A percentile compares a stretch with the other conserved stretches of the same genome.
Evolutionary conservation across 2,113 vertebrate species (phyloP).

Genomic region (Theristicus caerulescens): DNA sequence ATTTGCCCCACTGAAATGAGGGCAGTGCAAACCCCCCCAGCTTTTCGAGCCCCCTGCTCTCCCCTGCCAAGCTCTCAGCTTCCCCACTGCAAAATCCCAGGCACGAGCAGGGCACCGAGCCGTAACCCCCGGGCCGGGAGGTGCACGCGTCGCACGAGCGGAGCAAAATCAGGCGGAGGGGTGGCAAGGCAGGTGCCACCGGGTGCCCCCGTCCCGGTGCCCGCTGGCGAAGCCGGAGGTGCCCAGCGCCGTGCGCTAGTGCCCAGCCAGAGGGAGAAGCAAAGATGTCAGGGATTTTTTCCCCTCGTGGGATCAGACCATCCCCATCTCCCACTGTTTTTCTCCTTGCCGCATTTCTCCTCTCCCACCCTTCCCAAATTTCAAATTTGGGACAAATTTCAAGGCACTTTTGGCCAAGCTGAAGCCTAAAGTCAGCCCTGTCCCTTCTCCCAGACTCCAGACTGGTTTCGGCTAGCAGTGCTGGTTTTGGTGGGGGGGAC

Average conservation of each 20-base stretch:
- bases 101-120: rapidly evolving
- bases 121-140: rapidly evolving
- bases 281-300: not conserved
- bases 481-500: not conserved
- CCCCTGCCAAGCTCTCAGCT: not conserved
- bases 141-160: rapidly evolving
- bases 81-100: not conserved
- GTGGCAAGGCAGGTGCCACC: not conserved
- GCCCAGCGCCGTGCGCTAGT: rapidly evolving
- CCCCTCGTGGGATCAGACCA: rapidly evolving
- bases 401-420: not conserved
- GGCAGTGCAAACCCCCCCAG: not conserved
- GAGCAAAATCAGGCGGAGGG: not conserved
- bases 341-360: not conserved
- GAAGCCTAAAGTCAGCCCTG: not conserved
- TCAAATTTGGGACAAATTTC: not conserved
- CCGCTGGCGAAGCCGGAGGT: not conserved
- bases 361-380: not conserved
- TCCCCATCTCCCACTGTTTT: not conserved
- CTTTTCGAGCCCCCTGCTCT: not conserved
- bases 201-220: not conserved
- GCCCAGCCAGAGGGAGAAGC: not conserved
- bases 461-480: not conserved
- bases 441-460: not conserved
- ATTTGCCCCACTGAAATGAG: not conserved